Conservation (phyloP, 2,888 invertebrate species). For the Dicyrtoma fusca region DNA sequence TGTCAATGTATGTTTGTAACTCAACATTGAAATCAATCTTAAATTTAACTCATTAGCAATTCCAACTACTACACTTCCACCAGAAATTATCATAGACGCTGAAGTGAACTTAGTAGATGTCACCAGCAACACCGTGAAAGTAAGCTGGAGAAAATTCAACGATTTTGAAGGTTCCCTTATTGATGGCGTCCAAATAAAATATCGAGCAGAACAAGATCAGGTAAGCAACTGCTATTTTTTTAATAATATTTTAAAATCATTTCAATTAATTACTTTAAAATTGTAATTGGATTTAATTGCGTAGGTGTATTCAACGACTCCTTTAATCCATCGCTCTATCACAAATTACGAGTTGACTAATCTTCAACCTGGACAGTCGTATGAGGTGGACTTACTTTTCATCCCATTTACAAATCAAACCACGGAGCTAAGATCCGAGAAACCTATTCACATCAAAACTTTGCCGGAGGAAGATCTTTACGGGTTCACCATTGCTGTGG, state of each 20-base stretch:
- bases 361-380: constrained; percentile 75
- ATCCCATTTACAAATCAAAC: constrained; percentile 76
- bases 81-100: constrained; percentile 72
- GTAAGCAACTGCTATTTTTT: too few species aligned
- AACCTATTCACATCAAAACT: constrained; percentile 72
- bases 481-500: constrained; percentile 77
- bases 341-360: constrained; percentile 77
- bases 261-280: too few species aligned
- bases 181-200: constrained; percentile 85
- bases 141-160: constrained; percentile 80
- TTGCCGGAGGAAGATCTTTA: constrained; percentile 77
- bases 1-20: too few species aligned
- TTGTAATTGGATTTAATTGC: not conserved
- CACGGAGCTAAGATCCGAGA: constrained; percentile 76
- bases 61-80: constrained; percentile 64
- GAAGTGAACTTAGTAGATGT: constrained; percentile 73
- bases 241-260: too few species aligned
- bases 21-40: too few species aligned
- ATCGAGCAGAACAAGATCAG: constrained; percentile 78
- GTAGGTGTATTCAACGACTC: constrained; percentile 77
- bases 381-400: constrained; percentile 81
- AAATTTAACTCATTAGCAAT: too few species aligned
- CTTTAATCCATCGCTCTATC: constrained; percentile 79
- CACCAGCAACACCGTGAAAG: constrained; percentile 76
- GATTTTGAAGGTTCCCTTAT: constrained; percentile 81